A percentile compares a stretch with the other conserved stretches of the same genome.
phyloP scores from a whole-genome alignment of 2,113 vertebrate species.

The Mastomys coucha region DNA sequence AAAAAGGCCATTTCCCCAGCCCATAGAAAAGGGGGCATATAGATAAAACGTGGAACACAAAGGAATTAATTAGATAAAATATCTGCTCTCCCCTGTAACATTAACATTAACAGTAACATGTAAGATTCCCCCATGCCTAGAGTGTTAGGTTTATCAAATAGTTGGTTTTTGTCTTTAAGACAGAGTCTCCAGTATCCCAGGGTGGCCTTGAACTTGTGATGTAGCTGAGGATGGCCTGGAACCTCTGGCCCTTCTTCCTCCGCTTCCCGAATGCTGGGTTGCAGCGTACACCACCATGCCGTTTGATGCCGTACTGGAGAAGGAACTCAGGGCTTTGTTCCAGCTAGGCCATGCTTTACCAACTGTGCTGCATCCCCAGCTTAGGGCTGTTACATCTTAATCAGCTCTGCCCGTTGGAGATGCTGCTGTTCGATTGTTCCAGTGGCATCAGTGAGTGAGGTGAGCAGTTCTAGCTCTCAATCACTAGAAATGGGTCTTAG shows the following conservation, averaged over 20 bases:
- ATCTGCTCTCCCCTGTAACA: neutral
- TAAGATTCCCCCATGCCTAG: neutral
- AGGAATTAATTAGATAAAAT: neutral
- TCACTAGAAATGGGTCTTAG: neutral
- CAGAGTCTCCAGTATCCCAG: neutral
- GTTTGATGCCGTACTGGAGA: neutral
- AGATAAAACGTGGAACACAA: no score
- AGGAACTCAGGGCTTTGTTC: neutral
- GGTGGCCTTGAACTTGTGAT: neutral
- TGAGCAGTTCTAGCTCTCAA: no score
- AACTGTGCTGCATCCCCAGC: neutral
- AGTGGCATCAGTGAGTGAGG: no score
- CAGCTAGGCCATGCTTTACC: neutral
- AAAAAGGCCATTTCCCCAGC: constrained; percentile 5
- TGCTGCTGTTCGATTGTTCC: neutral
- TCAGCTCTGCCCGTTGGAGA: neutral
- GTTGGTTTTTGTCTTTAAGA: neutral
- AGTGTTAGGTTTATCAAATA: neutral
- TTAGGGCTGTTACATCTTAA: neutral
- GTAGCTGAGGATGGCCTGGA: neutral
- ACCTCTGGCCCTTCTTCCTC: neutral
- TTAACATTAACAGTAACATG: no score
- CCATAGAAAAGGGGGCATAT: neutral
- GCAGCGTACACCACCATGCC: neutral
- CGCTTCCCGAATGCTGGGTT: neutral